Evolutionary conservation across 1,140 invertebrate species (phyloP).

Genomic region (Drosophila gunungcola): DNA sequence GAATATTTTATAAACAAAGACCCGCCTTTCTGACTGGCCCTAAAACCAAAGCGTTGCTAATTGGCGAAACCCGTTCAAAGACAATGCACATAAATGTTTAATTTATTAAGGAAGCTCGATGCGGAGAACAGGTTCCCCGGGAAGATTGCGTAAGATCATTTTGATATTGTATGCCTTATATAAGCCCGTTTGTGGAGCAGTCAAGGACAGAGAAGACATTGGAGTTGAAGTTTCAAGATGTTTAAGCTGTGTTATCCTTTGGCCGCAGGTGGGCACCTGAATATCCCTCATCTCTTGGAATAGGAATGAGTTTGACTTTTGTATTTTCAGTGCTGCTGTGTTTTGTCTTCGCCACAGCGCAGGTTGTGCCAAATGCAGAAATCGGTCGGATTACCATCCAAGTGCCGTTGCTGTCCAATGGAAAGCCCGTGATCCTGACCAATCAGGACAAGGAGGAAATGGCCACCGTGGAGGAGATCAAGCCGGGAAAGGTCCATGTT

Average conservation of each 20-base stretch:
- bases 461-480: constrained; percentile 60
- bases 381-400: constrained; percentile 71
- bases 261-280: constrained; percentile 53
- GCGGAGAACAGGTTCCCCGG: constrained; percentile 53
- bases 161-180: constrained; percentile 36
- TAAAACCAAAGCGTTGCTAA: constrained; percentile 43
- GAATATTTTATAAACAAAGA: constrained; percentile 64
- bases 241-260: constrained; percentile 53
- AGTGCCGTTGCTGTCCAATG: constrained; percentile 71
- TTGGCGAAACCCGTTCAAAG: constrained; percentile 39
- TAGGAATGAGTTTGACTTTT: background rate
- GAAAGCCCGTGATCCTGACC: constrained; percentile 56
- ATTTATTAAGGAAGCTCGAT: constrained; percentile 62
- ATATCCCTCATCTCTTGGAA: background rate
- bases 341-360: constrained; percentile 51
- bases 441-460: constrained; percentile 48
- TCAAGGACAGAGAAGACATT: constrained; percentile 60
- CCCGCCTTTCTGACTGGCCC: constrained; percentile 7
- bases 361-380: constrained; percentile 72
- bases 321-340: constrained; percentile 63
- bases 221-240: constrained; percentile 53
- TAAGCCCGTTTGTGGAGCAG: constrained; percentile 27
- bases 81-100: constrained; percentile 46
- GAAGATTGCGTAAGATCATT: constrained; percentile 15
- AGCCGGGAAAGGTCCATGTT: constrained; percentile 36